Percentiles rank a stretch among this genome's conserved stretches.
Conservation (phyloP, 2,113 vertebrate genomes). For the Eidolon helvum region DNA sequence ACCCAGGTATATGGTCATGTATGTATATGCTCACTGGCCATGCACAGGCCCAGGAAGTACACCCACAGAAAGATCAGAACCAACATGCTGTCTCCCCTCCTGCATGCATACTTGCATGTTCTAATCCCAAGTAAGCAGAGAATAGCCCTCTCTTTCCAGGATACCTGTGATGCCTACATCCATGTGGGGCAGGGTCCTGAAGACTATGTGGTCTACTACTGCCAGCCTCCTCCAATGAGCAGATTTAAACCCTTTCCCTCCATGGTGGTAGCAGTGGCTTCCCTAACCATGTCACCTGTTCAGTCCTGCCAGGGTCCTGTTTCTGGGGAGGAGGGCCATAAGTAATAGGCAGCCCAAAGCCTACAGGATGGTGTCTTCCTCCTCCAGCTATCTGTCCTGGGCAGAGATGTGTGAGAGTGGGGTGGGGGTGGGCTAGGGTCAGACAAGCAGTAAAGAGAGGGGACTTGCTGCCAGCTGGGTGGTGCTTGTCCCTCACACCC, state of each 20-base stretch:
- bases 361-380: background rate
- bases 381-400: background rate
- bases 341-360: background rate
- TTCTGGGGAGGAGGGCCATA: background rate
- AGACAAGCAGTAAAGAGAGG: background rate
- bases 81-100: background rate
- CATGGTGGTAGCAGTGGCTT: background rate
- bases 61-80: background rate
- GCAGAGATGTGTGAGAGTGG: background rate
- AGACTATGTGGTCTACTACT: background rate
- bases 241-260: background rate
- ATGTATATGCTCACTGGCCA: background rate
- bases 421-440: background rate
- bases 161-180: background rate
- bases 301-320: background rate
- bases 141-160: background rate
- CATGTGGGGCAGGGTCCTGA: background rate
- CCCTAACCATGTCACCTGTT: background rate
- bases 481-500: conserved; percentile 52
- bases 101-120: background rate
- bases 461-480: conserved; percentile 52
- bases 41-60: background rate
- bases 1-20: background rate
- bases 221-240: background rate
- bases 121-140: background rate